Conservation (phyloP, 2,797 vertebrate genomes). For the Hoplostethus mediterraneus region DNA sequence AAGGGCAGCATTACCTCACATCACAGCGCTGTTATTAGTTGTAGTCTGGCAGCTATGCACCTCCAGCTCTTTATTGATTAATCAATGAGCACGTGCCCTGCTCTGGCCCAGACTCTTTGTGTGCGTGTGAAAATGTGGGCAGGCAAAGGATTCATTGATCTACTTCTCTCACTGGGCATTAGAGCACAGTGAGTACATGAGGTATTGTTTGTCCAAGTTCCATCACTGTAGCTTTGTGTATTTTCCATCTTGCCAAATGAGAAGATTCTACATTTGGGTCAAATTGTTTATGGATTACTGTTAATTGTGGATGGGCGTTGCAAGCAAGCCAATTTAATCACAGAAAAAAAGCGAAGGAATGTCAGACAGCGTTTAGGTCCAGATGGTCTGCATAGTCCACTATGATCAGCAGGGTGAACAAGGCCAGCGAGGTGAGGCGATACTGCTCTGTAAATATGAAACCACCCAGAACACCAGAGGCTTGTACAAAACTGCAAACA, state of each 20-base stretch:
- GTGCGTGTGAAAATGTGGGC: constrained; percentile 44
- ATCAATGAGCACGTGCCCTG: constrained; percentile 71
- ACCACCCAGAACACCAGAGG: constrained; percentile 44
- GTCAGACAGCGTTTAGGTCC: constrained; percentile 18
- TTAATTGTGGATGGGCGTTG: neutral
- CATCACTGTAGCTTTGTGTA: constrained; percentile 4
- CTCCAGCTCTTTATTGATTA: constrained; percentile 70
- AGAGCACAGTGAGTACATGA: constrained; percentile 6
- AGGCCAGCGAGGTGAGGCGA: constrained; percentile 19
- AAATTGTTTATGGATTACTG: neutral
- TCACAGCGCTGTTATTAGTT: constrained; percentile 51
- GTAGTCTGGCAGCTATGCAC: constrained; percentile 51
- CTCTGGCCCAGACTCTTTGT: constrained; percentile 22
- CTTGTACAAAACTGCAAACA: constrained; percentile 38
- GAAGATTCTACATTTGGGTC: neutral
- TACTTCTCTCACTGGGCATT: constrained; percentile 5
- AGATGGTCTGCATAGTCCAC: constrained; percentile 22
- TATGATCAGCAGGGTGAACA: constrained; percentile 10
- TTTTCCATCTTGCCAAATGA: neutral
- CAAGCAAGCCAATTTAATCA: neutral
- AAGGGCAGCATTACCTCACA: constrained; percentile 28
- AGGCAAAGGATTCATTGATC: constrained; percentile 53
- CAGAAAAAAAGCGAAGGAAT: neutral
- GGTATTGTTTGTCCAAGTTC: constrained; percentile 1
- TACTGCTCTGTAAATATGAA: constrained; percentile 29